These are phyloP conservation scores for Chanos chanos DNA, from an alignment of 2,797 vertebrate genomes.

Conservation along the genomic window DNA sequence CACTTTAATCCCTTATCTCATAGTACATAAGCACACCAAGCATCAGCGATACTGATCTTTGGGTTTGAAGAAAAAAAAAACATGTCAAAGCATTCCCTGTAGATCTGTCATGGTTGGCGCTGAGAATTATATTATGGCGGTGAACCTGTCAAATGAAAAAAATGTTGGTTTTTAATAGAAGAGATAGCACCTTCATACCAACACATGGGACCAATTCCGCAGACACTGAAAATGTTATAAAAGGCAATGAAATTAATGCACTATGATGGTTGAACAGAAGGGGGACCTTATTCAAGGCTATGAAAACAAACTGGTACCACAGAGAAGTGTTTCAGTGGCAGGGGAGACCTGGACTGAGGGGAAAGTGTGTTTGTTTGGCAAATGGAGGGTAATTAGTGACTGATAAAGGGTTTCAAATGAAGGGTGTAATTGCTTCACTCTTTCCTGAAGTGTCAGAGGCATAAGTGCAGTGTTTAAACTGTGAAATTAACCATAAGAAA, in stretches of 20 bases:
- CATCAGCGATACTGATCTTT: background rate
- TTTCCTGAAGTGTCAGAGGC: constrained; percentile 32
- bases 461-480: constrained; percentile 19
- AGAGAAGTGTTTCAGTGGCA: background rate
- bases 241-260: too few relatives aligned
- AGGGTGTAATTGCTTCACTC: constrained; percentile 39
- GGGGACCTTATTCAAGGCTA: background rate
- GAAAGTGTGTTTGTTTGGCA: constrained; percentile 28
- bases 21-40: background rate
- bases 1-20: background rate
- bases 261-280: background rate
- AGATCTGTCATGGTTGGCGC: background rate
- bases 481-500: constrained; percentile 35
- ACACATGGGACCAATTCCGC: background rate
- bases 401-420: constrained; percentile 36
- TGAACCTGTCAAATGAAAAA: constrained; percentile 6
- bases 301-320: constrained; percentile 8
- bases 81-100: background rate
- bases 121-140: constrained; percentile 3
- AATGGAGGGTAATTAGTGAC: constrained; percentile 29
- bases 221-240: background rate
- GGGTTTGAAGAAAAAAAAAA: constrained; percentile 6
- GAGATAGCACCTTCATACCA: background rate
- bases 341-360: constrained; percentile 3
- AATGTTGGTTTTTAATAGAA: background rate